These are phyloP conservation scores for Macropis europaea DNA, from an alignment of 2,888 invertebrate genomes.

Conservation along the genomic window DNA sequence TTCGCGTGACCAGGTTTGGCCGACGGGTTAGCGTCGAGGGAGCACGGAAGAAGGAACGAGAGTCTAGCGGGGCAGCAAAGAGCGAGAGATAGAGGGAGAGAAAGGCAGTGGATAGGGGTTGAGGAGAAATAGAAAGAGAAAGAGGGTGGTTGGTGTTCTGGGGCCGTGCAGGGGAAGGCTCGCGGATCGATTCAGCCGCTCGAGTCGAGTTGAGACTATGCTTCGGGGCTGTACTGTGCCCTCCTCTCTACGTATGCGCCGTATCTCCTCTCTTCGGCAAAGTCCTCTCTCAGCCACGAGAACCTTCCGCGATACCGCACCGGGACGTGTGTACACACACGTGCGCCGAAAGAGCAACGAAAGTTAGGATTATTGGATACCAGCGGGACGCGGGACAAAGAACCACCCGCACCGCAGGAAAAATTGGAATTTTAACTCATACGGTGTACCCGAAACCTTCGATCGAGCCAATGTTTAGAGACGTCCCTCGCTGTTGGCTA, in stretches of 20 bases:
- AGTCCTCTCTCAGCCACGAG: conserved; percentile 34
- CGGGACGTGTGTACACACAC: conserved; percentile 9
- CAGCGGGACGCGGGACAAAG: background rate
- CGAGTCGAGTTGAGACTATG: conserved; percentile 73
- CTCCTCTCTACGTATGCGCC: conserved; percentile 53
- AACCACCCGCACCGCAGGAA: background rate
- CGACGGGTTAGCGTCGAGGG: conserved; percentile 53
- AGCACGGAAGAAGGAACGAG: conserved; percentile 8
- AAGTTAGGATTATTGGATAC: conserved; percentile 15
- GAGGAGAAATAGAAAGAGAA: conserved; percentile 37
- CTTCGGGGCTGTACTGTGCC: conserved; percentile 62
- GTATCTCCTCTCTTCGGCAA: conserved; percentile 39
- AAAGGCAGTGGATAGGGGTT: too few species aligned
- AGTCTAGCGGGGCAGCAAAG: background rate
- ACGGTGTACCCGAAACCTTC: too few species aligned
- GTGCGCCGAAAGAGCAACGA: conserved; percentile 31
- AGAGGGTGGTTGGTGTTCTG: conserved; percentile 56
- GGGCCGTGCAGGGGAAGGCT: conserved; percentile 65
- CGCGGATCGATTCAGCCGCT: conserved; percentile 77
- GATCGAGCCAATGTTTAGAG: too few species aligned
- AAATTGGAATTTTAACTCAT: conserved; percentile 15
- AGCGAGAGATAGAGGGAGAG: conserved; percentile 5
- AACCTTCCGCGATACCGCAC: conserved; percentile 17
- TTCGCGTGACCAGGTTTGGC: conserved; percentile 71
- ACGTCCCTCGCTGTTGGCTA: too few species aligned